Evolutionary conservation across 2,888 invertebrate species (phyloP).

Genomic region (Tipula unca): DNA sequence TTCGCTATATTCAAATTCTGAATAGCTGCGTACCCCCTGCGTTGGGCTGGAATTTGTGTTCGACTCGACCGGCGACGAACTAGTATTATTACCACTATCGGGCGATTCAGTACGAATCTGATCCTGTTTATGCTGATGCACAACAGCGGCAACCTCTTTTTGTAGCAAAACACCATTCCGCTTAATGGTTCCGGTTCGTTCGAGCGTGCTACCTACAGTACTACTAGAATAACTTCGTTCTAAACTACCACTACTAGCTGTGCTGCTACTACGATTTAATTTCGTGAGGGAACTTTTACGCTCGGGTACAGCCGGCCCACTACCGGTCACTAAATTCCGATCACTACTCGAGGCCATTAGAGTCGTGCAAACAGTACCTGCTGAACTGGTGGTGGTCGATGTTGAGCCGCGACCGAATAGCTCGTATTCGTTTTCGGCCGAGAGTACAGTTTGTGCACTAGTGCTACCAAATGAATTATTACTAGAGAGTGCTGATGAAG

Average conservation of each 20-base stretch:
- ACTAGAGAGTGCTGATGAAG: conserved; percentile 52
- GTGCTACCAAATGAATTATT: conserved; percentile 61
- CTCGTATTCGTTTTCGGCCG: conserved; percentile 83
- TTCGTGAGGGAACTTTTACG: conserved; percentile 66
- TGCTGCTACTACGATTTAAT: conserved; percentile 48
- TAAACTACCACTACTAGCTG: conserved; percentile 47
- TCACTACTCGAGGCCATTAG: conserved; percentile 60
- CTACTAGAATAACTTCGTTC: conserved; percentile 47
- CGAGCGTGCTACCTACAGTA: conserved; percentile 40
- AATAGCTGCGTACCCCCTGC: conserved; percentile 57
- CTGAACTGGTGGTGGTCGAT: conserved; percentile 83
- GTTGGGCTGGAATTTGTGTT: conserved; percentile 62
- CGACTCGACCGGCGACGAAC: conserved; percentile 63
- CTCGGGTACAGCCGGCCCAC: conserved; percentile 72
- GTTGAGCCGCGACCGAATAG: conserved; percentile 86
- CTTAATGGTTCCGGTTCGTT: conserved; percentile 43
- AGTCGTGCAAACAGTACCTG: conserved; percentile 82
- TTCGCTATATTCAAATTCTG: conserved; percentile 78
- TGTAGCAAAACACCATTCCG: conserved; percentile 35
- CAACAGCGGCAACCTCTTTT: conserved; percentile 52
- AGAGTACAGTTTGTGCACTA: conserved; percentile 58
- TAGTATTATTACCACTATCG: conserved; percentile 73
- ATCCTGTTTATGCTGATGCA: conserved; percentile 40
- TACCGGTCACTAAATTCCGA: conserved; percentile 46
- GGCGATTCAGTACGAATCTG: conserved; percentile 64